These are phyloP conservation scores for Apamea anceps DNA, from an alignment of 2,888 invertebrate species.

Conservation along the genomic window DNA sequence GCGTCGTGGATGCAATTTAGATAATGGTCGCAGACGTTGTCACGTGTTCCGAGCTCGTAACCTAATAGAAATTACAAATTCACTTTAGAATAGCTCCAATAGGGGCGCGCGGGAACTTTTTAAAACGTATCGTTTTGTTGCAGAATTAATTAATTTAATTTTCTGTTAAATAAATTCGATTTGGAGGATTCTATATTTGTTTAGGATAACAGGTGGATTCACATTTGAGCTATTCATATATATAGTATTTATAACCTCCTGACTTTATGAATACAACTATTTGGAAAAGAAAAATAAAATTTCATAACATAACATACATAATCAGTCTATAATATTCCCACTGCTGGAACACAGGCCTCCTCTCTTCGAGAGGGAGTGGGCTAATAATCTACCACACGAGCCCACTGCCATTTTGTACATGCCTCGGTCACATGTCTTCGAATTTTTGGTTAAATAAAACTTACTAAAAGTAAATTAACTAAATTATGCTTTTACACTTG, in stretches of 20 bases:
- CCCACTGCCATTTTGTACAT: neutral
- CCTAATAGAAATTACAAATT: constrained; percentile 69
- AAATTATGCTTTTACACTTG: too few relatives aligned
- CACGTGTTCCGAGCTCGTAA: constrained; percentile 47
- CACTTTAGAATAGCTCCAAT: constrained; percentile 39
- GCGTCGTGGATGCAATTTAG: constrained; percentile 61
- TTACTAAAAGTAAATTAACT: neutral
- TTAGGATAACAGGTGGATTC: neutral
- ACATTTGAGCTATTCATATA: neutral
- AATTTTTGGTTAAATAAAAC: neutral
- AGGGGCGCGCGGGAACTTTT: constrained; percentile 15
- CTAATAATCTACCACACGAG: neutral
- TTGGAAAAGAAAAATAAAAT: neutral
- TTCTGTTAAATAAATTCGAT: neutral
- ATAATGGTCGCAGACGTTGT: constrained; percentile 59
- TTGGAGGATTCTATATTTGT: neutral
- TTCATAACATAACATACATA: neutral
- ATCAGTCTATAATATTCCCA: neutral
- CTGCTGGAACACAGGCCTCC: neutral
- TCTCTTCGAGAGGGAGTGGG: neutral
- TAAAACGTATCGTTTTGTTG: constrained; percentile 3
- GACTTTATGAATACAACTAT: neutral
- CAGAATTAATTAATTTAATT: constrained; percentile 3
- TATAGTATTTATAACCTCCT: neutral
- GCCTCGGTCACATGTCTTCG: neutral